Conservation (phyloP, 2,888 invertebrate genomes). For the Byasa hedistus region DNA sequence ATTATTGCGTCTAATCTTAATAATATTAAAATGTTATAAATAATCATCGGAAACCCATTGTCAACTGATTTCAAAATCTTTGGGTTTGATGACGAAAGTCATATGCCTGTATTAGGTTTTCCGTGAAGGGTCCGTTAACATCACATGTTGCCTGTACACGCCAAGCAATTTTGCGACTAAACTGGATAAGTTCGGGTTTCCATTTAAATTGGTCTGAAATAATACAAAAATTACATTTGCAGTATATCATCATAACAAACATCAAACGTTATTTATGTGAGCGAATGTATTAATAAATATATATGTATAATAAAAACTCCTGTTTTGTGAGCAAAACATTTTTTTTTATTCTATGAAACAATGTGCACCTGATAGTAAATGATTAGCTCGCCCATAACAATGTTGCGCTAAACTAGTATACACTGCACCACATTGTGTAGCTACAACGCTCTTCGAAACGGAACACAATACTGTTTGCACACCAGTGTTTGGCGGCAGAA, state of each 20-base stretch:
- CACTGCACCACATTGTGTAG: too few relatives aligned
- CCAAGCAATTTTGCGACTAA: neutral
- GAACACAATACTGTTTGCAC: too few relatives aligned
- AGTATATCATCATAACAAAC: neutral
- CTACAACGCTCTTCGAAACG: too few relatives aligned
- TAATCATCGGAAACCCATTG: neutral
- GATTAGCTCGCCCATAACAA: too few relatives aligned
- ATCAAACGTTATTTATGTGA: too few relatives aligned
- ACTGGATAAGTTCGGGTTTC: neutral
- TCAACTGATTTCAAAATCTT: neutral
- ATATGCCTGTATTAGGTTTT: neutral
- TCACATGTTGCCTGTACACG: neutral
- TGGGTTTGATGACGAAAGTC: neutral
- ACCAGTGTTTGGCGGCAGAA: too few relatives aligned
- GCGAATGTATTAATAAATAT: too few relatives aligned
- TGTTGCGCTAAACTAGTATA: too few relatives aligned
- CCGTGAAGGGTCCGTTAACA: neutral
- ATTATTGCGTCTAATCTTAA: neutral
- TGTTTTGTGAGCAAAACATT: neutral
- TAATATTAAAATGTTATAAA: neutral
- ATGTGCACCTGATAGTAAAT: too few relatives aligned
- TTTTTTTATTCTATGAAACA: too few relatives aligned
- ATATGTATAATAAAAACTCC: neutral
- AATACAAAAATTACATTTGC: neutral
- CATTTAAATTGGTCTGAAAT: conserved; percentile 1